Percentiles rank a stretch among this genome's conserved stretches.
Conservation (phyloP, 2,888 invertebrate genomes). For the Alitta virens region DNA sequence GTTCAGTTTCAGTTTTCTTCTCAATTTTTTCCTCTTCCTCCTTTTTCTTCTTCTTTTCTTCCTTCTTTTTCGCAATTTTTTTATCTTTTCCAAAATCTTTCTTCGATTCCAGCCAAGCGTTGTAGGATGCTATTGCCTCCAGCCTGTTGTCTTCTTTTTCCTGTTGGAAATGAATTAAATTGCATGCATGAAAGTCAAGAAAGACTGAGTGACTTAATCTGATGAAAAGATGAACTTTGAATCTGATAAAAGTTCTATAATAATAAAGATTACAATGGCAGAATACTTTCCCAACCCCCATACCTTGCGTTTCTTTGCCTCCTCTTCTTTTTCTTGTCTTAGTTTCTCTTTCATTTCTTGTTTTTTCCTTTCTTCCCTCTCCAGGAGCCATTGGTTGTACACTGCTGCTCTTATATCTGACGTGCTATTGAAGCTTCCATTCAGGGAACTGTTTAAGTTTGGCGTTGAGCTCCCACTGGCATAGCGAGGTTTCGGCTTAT, state of each 20-base stretch:
- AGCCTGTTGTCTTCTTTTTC: slow-evolving; percentile 4
- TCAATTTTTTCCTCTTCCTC: slow-evolving; percentile 6
- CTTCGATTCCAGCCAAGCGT: slow-evolving; percentile 8
- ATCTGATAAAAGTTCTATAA: no score
- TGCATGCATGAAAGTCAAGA: no score
- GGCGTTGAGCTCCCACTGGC: not conserved
- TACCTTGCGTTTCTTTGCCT: slow-evolving; percentile 5
- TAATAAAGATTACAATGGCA: no score
- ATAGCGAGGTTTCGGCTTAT: slow-evolving; percentile 11
- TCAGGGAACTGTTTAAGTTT: no score
- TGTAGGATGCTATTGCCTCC: slow-evolving; percentile 13
- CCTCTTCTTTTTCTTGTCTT: not conserved
- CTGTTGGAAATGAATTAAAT: not conserved
- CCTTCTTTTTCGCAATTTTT: not conserved
- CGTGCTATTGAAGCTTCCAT: slow-evolving; percentile 3
- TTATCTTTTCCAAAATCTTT: not conserved
- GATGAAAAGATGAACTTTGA: no score
- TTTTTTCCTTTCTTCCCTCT: not conserved
- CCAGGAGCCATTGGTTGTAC: slow-evolving; percentile 5
- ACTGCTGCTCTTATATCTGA: slow-evolving; percentile 6
- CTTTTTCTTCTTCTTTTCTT: slow-evolving; percentile 9
- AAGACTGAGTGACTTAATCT: no score
- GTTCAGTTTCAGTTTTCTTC: slow-evolving; percentile 3
- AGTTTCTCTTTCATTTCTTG: not conserved
- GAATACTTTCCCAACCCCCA: no score